These are phyloP conservation scores for Morus bassanus DNA, from an alignment of 2,797 vertebrate genomes.

Conservation along the genomic window DNA sequence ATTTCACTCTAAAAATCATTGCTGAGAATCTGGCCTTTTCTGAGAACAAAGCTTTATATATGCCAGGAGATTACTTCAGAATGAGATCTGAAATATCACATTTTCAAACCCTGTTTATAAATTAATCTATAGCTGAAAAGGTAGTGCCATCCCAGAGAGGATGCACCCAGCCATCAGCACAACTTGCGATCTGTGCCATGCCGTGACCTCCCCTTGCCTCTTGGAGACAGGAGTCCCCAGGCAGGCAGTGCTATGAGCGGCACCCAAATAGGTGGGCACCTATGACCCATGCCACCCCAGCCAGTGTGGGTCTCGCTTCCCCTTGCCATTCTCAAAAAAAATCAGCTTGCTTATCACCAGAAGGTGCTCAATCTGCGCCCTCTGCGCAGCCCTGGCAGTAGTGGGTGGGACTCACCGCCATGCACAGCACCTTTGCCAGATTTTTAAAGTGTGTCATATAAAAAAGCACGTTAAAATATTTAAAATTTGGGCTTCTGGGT, in stretches of 20 bases:
- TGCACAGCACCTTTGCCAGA: background rate
- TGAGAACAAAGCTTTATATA: background rate
- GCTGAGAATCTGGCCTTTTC: background rate
- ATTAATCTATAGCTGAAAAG: background rate
- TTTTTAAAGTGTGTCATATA: background rate
- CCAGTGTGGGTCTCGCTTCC: background rate
- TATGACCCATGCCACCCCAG: background rate
- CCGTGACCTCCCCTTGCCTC: background rate
- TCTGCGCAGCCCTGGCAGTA: background rate
- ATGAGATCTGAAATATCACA: fast-evolving
- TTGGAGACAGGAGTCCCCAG: background rate
- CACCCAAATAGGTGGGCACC: background rate
- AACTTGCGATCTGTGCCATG: background rate
- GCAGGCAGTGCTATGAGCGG: background rate
- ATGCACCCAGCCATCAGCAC: background rate
- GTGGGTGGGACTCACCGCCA: fast-evolving
- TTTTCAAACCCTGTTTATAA: background rate
- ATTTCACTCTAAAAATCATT: background rate
- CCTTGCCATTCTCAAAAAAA: background rate
- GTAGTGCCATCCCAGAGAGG: background rate
- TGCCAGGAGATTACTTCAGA: background rate
- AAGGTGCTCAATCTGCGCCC: fast-evolving
- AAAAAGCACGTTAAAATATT: background rate
- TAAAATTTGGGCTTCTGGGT: background rate
- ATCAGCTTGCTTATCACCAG: background rate